Evolutionary conservation across 1,140 invertebrate genomes (phyloP), one percentile per base, ranked within the genome.

Genomic region (Bemisia tabaci): DNA sequence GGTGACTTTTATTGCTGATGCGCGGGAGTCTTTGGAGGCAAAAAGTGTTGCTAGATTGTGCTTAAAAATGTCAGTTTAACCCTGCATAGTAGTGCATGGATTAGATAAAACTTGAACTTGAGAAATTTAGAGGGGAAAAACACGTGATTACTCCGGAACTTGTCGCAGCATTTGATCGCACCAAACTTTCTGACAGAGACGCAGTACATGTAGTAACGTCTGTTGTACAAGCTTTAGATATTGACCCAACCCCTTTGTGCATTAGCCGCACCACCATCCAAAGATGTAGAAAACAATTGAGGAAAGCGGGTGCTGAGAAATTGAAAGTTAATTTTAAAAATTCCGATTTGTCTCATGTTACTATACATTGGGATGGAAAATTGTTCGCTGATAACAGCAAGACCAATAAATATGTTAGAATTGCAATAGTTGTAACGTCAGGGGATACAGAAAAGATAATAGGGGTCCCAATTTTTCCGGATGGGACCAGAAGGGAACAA

Each of bases 291-390:
- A 24, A 67, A 58, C 48, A 65, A 62, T 64, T 70, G 23, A 65
- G 71, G 33, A 5, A 9, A 48, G 33, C 5, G 17, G 5, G 33
- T 5, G 33, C 17, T 48, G 17, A 26, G 65, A 68, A 66, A 63
- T 33, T 67, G 2, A 71, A 65, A 67, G 59, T 61, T 58, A 12
- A 64, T 25, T 72, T 70, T 60, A 66, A 68, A 67, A 65, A 61
- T 27, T 26, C 33, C 22, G 64, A 70, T 9, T 26, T 71, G 2
- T 61, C 26, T 9, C 1, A 63, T 25, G 26, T 65, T 60, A 65
- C 69, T 12, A 1, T 71, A 23, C 68, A 72, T 59, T 72, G 67
- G 68, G 68, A 72, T 70, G 71, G 66, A 63, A 74, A 73, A 65
- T 48, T 72, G n/a, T 59, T 72, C n/a, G 67, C 69, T 17, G 73